These are phyloP conservation scores for Knipowitschia caucasica DNA, from an alignment of 2,797 vertebrate species.

Conservation along the genomic window DNA sequence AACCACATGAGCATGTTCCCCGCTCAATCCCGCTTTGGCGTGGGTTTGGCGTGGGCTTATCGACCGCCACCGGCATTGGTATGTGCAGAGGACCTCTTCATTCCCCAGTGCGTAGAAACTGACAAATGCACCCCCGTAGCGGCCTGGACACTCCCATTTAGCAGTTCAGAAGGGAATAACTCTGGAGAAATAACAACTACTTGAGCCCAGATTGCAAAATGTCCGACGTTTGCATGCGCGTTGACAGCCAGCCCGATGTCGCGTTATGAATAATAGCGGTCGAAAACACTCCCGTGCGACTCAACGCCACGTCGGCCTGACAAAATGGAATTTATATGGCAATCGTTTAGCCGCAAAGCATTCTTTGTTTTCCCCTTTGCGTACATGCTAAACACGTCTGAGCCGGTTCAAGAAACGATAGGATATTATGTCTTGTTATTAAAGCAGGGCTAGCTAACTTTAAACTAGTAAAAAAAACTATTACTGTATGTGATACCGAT, in stretches of 20 bases:
- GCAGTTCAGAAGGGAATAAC: constrained; percentile 38
- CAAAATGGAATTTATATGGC: not conserved
- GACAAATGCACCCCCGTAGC: constrained; percentile 63
- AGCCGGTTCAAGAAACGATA: not conserved
- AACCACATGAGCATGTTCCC: not conserved
- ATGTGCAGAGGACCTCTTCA: constrained; percentile 31
- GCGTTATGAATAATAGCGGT: constrained; percentile 1
- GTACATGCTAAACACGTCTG: not conserved
- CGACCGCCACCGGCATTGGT: constrained; percentile 4
- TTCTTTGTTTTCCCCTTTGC: too few species aligned
- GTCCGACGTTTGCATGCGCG: not conserved
- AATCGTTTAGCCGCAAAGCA: not conserved
- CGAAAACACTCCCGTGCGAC: not conserved
- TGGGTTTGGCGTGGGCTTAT: constrained; percentile 12
- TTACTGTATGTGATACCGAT: too few species aligned
- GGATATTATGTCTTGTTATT: too few species aligned
- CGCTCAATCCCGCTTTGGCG: not conserved
- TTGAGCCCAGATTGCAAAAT: constrained; percentile 7
- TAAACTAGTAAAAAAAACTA: too few species aligned
- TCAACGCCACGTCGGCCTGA: not conserved
- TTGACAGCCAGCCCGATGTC: not conserved
- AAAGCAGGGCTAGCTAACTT: too few species aligned
- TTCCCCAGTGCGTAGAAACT: constrained; percentile 51
- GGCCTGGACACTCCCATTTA: constrained; percentile 69
- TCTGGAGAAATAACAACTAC: constrained; percentile 4